Base-by-base conservation (phyloP, 2,888 invertebrate species). In the Mythimna vitellina region DNA sequence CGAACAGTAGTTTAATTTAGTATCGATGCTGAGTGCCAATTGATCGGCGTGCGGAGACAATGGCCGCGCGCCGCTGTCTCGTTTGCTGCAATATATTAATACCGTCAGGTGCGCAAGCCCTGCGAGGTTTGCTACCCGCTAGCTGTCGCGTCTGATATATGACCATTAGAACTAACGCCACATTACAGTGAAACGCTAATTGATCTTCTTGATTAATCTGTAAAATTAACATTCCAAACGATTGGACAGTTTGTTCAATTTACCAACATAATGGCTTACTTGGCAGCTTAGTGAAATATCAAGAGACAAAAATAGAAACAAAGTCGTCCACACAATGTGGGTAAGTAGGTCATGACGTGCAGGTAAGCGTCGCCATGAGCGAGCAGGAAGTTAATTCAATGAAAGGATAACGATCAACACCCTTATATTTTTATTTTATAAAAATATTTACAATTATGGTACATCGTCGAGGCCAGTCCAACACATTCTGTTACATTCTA, bases 401-500 rank as follows among this genome's bases (percentile, higher is more conserved):
- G n/a, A 85, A 85, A 85, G 60, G 4, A 56, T 20, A 60, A 12
- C 6, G 38, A 67, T n/a, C n/a, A 88, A 89, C 89, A 88, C 83
- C 83, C 83, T 89, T 89, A 87, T 81, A 88, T 84, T 86, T 86
- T 80, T 84, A 86, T 84, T 82, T 88, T 89, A 89, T 81, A 90
- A 90, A 91, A 90, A 76, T 86, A 89, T 88, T 84, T 89, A 90
- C 90, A 89, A 57, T 29, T 85, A 83, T 87, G 60, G 60, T 87
- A 86, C 84, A 85, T 25, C 29, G 54, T 35, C 38, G 29, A 38
- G 12, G 29, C 9, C 49, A 46, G 46, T 32, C 38, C 29, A 32
- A 12, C 58, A 49, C 35, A 25, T 42, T 25, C 20, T 3, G 22
- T 57, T 35, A 38, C 17, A 29, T 12, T 6, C 6, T 58, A 10